Percentiles rank a stretch among this genome's conserved stretches.
Evolutionary conservation across 2,888 invertebrate genomes (phyloP).

Genomic region (Nymphalis c-album): DNA sequence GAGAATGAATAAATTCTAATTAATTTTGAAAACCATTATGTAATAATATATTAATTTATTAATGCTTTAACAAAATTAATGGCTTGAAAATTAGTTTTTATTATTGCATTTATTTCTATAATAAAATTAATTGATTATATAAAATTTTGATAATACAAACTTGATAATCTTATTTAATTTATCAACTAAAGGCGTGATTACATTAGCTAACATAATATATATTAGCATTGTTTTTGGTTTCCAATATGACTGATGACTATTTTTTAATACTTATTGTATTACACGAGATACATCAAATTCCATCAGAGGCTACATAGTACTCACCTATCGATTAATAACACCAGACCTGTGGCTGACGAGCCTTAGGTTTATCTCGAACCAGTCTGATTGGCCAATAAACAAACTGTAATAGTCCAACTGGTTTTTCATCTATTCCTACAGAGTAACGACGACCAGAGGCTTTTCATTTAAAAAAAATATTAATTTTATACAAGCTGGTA

Average conservation of each 20-base stretch:
- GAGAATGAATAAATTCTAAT: not conserved
- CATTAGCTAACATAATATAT: too few species aligned
- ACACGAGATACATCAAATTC: too few species aligned
- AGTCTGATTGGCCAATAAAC: conserved; percentile 61
- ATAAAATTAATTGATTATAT: not conserved
- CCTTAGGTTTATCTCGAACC: conserved; percentile 48
- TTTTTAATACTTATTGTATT: too few species aligned
- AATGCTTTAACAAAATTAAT: conserved; percentile 2
- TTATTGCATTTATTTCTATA: not conserved
- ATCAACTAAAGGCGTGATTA: too few species aligned
- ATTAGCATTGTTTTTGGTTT: too few species aligned
- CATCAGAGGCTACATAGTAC: not conserved
- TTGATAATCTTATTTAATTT: too few species aligned
- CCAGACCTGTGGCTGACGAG: conserved; percentile 34
- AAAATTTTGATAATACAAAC: too few species aligned
- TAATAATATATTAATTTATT: not conserved
- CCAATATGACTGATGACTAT: too few species aligned
- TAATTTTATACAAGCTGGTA: too few species aligned
- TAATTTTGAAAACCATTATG: not conserved
- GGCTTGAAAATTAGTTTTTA: not conserved
- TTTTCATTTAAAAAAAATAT: not conserved
- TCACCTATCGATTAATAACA: conserved; percentile 34
- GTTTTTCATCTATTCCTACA: conserved; percentile 28
- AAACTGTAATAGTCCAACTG: conserved; percentile 47
- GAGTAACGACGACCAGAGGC: conserved; percentile 27